These are phyloP conservation scores for Lepidotrigona ventralis DNA, from an alignment of 1,140 invertebrate species.

Conservation along the genomic window DNA sequence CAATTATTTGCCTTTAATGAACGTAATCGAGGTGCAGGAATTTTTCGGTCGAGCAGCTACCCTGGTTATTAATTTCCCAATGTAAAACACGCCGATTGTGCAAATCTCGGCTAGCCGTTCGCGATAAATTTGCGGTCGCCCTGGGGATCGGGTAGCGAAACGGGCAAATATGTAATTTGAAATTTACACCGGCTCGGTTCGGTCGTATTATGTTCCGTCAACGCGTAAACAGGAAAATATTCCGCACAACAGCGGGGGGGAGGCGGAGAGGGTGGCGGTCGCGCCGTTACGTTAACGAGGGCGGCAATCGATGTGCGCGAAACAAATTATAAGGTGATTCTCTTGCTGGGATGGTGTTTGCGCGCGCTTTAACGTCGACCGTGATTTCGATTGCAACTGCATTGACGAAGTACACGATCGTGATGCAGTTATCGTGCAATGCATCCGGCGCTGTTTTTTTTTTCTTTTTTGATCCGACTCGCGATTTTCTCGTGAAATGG, in stretches of 20 bases:
- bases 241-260: not conserved
- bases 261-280: no score
- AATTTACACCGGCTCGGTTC: conserved; percentile 8
- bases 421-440: not conserved
- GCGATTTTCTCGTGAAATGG: not conserved
- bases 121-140: conserved; percentile 19
- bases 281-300: conserved; percentile 3
- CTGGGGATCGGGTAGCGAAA: not conserved
- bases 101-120: conserved; percentile 6
- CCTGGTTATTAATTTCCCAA: conserved; percentile 5
- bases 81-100: conserved; percentile 5
- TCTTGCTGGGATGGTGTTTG: no score
- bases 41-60: not conserved
- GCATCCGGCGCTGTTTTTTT: no score
- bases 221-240: conserved; percentile 10
- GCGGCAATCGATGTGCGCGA: not conserved
- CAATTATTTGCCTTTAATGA: not conserved
- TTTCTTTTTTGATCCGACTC: not conserved
- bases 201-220: not conserved
- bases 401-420: conserved; percentile 11
- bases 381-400: not conserved
- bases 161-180: conserved; percentile 26
- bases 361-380: no score
- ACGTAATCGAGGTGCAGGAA: not conserved
- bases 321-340: conserved; percentile 13